A percentile compares a stretch with the other conserved stretches of the same genome.
Evolutionary conservation across 2,888 invertebrate species (phyloP).

Genomic region (Phaedon cochleariae): DNA sequence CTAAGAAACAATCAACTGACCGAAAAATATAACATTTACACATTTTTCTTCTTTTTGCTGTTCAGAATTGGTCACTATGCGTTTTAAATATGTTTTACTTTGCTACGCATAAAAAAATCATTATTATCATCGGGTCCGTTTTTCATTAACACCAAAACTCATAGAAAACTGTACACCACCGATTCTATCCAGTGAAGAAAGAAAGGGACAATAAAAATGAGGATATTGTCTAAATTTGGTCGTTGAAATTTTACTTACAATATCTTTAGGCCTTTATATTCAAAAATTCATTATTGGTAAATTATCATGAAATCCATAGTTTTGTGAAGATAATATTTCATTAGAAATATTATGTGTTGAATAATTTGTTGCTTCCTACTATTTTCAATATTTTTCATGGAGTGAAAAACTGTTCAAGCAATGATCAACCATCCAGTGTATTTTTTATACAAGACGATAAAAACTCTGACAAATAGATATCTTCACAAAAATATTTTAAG

Average conservation of each 20-base stretch:
- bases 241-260: slow-evolving; percentile 45
- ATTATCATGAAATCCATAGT: not conserved
- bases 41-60: slow-evolving; percentile 49
- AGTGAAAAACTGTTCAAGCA: too few species aligned
- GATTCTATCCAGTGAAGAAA: slow-evolving; percentile 47
- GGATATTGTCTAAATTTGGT: slow-evolving; percentile 50
- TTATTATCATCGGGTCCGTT: slow-evolving; percentile 42
- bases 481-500: too few species aligned
- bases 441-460: too few species aligned
- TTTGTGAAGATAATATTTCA: not conserved
- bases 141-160: slow-evolving; percentile 51
- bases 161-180: slow-evolving; percentile 58
- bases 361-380: too few species aligned
- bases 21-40: slow-evolving; percentile 62
- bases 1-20: slow-evolving; percentile 60
- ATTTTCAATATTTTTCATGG: too few species aligned
- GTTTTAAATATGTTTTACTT: slow-evolving; percentile 30
- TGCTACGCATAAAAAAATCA: slow-evolving; percentile 45
- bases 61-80: slow-evolving; percentile 56
- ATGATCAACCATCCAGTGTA: too few species aligned
- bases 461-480: too few species aligned
- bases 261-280: slow-evolving; percentile 31
- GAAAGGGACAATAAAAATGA: slow-evolving; percentile 49
- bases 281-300: not conserved
- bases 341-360: too few species aligned